Base-by-base conservation (phyloP, 2,113 vertebrate genomes). In the Corydoras maculifer region DNA sequence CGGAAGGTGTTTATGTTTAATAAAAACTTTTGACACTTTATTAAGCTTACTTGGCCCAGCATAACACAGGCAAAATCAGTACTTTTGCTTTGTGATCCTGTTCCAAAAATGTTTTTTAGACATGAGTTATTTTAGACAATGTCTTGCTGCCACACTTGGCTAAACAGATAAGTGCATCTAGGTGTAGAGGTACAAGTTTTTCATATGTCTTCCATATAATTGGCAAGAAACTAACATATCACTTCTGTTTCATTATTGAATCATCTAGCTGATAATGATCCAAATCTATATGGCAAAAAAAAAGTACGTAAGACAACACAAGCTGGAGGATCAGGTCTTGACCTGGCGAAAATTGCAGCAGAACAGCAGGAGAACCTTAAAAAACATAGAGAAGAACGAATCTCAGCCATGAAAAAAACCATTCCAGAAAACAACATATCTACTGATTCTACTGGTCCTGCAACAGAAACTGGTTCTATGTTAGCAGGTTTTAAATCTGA, bases 291-390 rank as follows among this genome's bases (percentile, higher is more conserved):
- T 25, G 86, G 83, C 13, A 89, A 88, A 78, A 88, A 86, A 65
- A 57, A 84, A 9, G 72, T 66, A 4, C 75, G 84, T 61, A 90
- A 88, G 76, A 84, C 83, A 25, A 87, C 84, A 25, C 79, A 77
- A 62, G 86, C 85, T 1, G 82, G 84, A 14, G 86, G 83, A 18
- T 80, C 85, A 18, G 85, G 79, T 0, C 6, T 73, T 18, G 82
- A 88, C 62, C 75, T 90, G 58, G 70, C 77, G 67, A 85, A 84
- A 68, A 60, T 87, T 49, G 85, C 82, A 48, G 50, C 82, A 74
- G 84, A 88, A 60, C 84, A 88, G 74, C 80, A 86, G 51, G 54
- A 0, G 4, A 88, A 87, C 68, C 60, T 88, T 43, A 73, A 77
- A 25, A 84, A 79, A 55, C 58, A 78, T 10, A 83, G 69, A 77